A percentile compares a stretch with the other conserved stretches of the same genome.
Conservation (phyloP, 2,888 invertebrate species). For the Hemaris fuciformis region DNA sequence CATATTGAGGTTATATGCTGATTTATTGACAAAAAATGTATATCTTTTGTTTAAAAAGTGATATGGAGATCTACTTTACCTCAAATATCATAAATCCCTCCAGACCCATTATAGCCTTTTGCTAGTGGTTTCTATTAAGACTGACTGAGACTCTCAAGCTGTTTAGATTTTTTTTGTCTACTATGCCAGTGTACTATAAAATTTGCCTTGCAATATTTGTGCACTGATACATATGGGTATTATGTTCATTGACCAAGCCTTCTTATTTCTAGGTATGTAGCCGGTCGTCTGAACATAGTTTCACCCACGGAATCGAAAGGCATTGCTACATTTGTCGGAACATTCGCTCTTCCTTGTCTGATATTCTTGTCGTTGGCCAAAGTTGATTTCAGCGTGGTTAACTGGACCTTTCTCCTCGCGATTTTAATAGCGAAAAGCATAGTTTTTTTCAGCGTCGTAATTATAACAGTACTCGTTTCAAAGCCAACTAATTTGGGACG, state of each 20-base stretch:
- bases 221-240: no score
- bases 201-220: no score
- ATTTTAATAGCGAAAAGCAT: conserved; percentile 92
- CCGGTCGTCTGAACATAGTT: conserved; percentile 91
- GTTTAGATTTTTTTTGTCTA: no score
- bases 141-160: no score
- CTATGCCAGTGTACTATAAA: no score
- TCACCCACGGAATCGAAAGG: conserved; percentile 93
- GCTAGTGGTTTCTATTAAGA: no score
- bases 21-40: no score
- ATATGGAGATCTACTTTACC: no score
- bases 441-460: conserved; percentile 90
- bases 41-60: no score
- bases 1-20: no score
- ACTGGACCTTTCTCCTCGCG: conserved; percentile 94
- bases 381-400: conserved; percentile 90
- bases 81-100: no score
- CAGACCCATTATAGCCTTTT: no score
- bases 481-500: conserved; percentile 90
- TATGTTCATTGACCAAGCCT: neutral
- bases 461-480: conserved; percentile 89
- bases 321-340: conserved; percentile 94
- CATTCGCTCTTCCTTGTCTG: conserved; percentile 94
- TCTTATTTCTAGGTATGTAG: conserved; percentile 85
- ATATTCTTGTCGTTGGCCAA: conserved; percentile 95